Conservation (phyloP, 35 echinoderm and acorn worm species). For the Strongylocentrotus purpuratus region DNA sequence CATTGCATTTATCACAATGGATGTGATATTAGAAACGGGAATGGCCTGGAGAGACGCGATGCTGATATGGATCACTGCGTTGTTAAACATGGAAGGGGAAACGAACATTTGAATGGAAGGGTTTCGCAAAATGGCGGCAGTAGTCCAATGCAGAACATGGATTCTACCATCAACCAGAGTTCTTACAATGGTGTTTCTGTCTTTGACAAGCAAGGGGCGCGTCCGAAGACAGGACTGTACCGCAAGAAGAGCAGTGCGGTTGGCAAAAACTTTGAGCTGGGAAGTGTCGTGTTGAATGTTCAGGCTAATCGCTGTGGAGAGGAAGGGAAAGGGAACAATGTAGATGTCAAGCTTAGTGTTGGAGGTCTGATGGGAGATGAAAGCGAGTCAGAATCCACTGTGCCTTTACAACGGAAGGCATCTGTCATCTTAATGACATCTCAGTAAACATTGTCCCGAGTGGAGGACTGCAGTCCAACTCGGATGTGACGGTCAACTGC, state of each 20-base stretch:
- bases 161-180: background rate
- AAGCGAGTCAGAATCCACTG: background rate
- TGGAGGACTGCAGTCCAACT: background rate
- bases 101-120: slow-evolving; percentile 5
- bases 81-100: background rate
- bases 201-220: slow-evolving; percentile 41
- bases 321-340: slow-evolving; percentile 18
- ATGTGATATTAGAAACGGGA: background rate
- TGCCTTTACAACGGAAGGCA: slow-evolving; percentile 24
- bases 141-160: background rate
- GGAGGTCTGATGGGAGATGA: background rate
- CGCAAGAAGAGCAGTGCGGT: slow-evolving; percentile 42
- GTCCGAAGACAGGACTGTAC: slow-evolving; percentile 27
- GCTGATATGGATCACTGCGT: background rate
- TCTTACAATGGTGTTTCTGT: slow-evolving; percentile 19
- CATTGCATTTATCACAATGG: background rate
- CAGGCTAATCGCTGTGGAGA: slow-evolving; percentile 20
- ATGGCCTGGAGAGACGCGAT: background rate
- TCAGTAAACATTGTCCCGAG: slow-evolving; percentile 23
- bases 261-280: slow-evolving; percentile 35
- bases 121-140: background rate
- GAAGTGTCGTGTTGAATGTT: slow-evolving; percentile 6
- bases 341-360: slow-evolving; percentile 35
- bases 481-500: slow-evolving; percentile 31
- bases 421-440: slow-evolving; percentile 29